These are phyloP conservation scores for Oxystoma pomonae DNA, from an alignment of 2,888 invertebrate genomes.

Conservation along the genomic window DNA sequence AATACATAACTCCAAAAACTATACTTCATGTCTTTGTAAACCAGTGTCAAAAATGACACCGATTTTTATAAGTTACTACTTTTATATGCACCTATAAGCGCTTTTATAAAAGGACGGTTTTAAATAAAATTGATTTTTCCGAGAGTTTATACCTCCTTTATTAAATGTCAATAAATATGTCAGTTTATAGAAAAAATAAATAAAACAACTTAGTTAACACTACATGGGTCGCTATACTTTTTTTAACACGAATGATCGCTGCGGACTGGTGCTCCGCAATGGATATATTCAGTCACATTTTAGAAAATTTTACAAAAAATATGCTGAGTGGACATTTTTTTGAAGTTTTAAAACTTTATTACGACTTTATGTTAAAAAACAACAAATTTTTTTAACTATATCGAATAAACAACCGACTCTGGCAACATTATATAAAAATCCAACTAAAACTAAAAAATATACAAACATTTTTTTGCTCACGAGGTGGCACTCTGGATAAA, in stretches of 20 bases:
- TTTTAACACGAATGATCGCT: not conserved
- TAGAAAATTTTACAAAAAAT: not conserved
- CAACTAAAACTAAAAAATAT: not conserved
- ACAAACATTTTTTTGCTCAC: not conserved
- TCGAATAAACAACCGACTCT: not conserved
- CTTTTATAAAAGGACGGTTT: too few relatives aligned
- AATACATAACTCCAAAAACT: too few relatives aligned
- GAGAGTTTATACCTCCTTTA: too few relatives aligned
- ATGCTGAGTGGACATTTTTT: not conserved
- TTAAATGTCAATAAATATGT: too few relatives aligned
- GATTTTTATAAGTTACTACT: too few relatives aligned
- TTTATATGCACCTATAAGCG: too few relatives aligned
- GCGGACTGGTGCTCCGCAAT: not conserved
- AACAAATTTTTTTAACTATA: not conserved
- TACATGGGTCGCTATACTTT: not conserved
- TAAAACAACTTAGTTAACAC: not conserved
- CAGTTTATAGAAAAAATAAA: too few relatives aligned
- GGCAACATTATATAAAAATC: not conserved
- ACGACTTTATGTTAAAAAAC: not conserved
- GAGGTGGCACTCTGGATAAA: too few relatives aligned
- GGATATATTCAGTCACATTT: not conserved
- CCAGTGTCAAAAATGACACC: too few relatives aligned
- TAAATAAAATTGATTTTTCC: too few relatives aligned
- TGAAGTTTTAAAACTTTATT: not conserved
- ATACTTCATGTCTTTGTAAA: too few relatives aligned